A percentile compares a stretch with the other conserved stretches of the same genome.
Conservation (phyloP, 2,797 vertebrate genomes). For the Pempheris klunzingeri region DNA sequence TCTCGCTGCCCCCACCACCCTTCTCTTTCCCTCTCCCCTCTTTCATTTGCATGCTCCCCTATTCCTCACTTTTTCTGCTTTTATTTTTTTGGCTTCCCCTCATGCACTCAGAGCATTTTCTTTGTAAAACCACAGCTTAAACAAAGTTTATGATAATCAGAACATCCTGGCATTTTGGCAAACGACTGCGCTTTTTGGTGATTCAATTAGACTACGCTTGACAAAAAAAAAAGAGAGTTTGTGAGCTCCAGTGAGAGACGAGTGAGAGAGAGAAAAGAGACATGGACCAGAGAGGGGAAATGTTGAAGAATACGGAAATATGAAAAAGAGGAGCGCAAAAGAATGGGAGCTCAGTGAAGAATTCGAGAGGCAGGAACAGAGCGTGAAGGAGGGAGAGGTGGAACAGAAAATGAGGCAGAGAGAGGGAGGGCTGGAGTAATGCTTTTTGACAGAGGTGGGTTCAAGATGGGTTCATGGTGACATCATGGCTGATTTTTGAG, state of each 20-base stretch:
- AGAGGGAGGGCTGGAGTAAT: slow-evolving; percentile 78
- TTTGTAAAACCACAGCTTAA: slow-evolving; percentile 81
- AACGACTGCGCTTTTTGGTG: slow-evolving; percentile 71
- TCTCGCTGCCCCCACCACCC: slow-evolving; percentile 81
- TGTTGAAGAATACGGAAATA: slow-evolving; percentile 74
- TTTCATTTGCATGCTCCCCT: slow-evolving; percentile 78
- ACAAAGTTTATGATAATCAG: slow-evolving; percentile 87
- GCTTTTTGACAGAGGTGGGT: slow-evolving; percentile 87
- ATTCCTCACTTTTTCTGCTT: slow-evolving; percentile 58
- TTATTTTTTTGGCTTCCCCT: slow-evolving; percentile 61
- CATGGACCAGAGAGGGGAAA: slow-evolving; percentile 54
- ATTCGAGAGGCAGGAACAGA: slow-evolving; percentile 73
- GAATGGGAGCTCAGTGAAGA: slow-evolving; percentile 76
- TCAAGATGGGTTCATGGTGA: slow-evolving; percentile 89
- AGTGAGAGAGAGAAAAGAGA: slow-evolving; percentile 35
- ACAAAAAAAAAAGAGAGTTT: slow-evolving; percentile 48
- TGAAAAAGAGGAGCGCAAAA: slow-evolving; percentile 68
- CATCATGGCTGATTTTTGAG: slow-evolving; percentile 87
- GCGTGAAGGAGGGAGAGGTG: slow-evolving; percentile 77
- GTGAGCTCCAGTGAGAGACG: slow-evolving; percentile 41
- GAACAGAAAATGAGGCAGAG: slow-evolving; percentile 78
- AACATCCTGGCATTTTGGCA: slow-evolving; percentile 87
- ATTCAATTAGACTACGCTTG: slow-evolving; percentile 78
- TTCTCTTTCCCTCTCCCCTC: slow-evolving; percentile 65
- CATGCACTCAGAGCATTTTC: slow-evolving; percentile 59